Percentiles rank a stretch among this genome's conserved stretches.
phyloP scores from a whole-genome alignment of 2,113 vertebrate species.

The Ornithorhynchus anatinus region DNA sequence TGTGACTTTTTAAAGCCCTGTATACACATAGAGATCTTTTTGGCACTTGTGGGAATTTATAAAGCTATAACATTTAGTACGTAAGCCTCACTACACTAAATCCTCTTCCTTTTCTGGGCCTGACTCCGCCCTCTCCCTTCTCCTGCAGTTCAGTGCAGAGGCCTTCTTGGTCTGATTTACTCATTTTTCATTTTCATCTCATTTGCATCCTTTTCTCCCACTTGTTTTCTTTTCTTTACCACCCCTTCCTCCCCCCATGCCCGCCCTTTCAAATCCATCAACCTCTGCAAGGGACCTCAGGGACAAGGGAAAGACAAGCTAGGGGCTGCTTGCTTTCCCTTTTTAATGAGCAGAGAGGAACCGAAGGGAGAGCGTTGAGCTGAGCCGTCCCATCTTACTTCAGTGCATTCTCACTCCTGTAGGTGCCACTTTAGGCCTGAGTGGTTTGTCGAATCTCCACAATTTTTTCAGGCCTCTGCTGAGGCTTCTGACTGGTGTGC shows the following conservation, averaged over 20 bases:
- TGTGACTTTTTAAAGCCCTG: conserved; percentile 59
- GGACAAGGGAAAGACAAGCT: not conserved
- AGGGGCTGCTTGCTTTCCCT: not conserved
- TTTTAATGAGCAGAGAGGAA: no score
- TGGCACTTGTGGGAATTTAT: conserved; percentile 39
- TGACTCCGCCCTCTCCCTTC: not conserved
- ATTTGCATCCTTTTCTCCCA: not conserved
- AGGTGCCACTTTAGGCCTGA: not conserved
- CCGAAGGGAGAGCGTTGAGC: not conserved
- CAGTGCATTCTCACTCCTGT: no score
- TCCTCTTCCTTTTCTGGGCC: not conserved
- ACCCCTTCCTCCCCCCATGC: not conserved
- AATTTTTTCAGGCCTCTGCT: not conserved
- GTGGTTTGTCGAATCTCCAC: not conserved
- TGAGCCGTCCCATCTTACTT: no score
- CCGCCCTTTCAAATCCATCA: no score
- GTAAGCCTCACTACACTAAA: conserved; percentile 12
- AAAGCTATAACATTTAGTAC: conserved; percentile 30
- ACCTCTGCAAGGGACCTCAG: no score
- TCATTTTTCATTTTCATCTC: not conserved
- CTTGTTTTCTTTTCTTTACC: not conserved
- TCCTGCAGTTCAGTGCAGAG: not conserved
- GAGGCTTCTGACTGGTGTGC: not conserved
- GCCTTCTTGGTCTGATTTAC: not conserved
- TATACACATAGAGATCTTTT: conserved; percentile 36